Base-by-base conservation (phyloP, 2,888 invertebrate genomes). In the Branchipolynoe longqiensis region DNA sequence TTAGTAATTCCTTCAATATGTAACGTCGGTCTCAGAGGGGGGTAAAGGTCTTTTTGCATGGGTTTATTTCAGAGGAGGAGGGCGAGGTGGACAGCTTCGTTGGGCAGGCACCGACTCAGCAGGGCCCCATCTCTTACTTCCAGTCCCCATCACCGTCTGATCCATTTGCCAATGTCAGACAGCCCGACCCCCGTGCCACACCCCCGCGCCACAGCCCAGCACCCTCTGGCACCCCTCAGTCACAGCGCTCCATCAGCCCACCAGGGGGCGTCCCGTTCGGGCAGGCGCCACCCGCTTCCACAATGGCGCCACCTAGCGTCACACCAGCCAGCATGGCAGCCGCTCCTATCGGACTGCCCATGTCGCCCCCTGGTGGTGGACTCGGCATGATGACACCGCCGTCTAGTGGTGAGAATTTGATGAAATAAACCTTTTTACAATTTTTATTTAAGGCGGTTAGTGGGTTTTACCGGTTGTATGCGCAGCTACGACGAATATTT, bases 31-130 rank as follows among this genome's bases (percentile, higher is more conserved):
- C n/a, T n/a, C n/a, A n/a, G n/a, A n/a, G n/a, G n/a, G n/a, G n/a
- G n/a, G n/a, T n/a, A n/a, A n/a, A n/a, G n/a, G n/a, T n/a, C n/a
- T n/a, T n/a, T n/a, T n/a, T n/a, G n/a, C n/a, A n/a, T n/a, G n/a
- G n/a, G n/a, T n/a, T n/a, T n/a, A n/a, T 84, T 89, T 31, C 89
- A 92, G 92, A 91, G 87, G 92, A 92, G 87, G 95, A 95, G 90
- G 92, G 90, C 31, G 92, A 93, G 87, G 93, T 91, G 48, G 93
- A 92, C 89, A 93, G 92, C 88, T 93, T 93, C 91, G 90, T 93
- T 58, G 93, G 93, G 22, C 93, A 93, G 87, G 88, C 89, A 40
- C 90, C 91, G 8, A 36, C 85, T 28, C 40, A 18, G n/a, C 48
- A 69, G 40, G 41, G 58, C 25, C 84, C 87, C 28, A 78, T 82